Evolutionary conservation across 2,797 vertebrate genomes (phyloP), one percentile per base, ranked within the genome.

Genomic region (Danio kyathit): DNA sequence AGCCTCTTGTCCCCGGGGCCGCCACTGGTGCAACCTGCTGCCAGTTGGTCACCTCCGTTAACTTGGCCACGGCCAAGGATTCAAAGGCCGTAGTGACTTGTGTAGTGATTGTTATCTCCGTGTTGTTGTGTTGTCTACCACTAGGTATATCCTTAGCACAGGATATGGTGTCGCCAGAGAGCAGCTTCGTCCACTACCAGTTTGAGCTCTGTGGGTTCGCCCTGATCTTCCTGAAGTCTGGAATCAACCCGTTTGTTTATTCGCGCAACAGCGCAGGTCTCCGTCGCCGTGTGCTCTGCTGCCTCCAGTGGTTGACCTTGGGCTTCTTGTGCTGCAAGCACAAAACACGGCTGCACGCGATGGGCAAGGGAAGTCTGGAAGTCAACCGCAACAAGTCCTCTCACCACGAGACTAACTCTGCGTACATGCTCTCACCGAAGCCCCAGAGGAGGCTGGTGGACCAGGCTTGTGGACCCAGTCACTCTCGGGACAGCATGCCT

Each of bases 351-450:
- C 93, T 99, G 65, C 96, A 94, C 3, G 97, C 96, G 1, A 85
- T 99, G 93, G 98, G 98, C 5, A 97, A 96, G 83, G 98, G 97
- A 61, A 97, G 93, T 91, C 91, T 99, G 4, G 97, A 99, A 83
- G 94, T 95, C 88, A 99, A 99, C 89, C 95, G 97, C 86, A 98
- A 99, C 91, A 99, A 99, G 84, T 98, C 98, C 0, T 99, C 98
- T 9, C 98, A 99, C 87, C 97, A 98, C 0, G 98, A 99, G 88
- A 99, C 97, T 83, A 99, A 99, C 90, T 99, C 97, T 0, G 98
- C 97, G 0, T 98, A 98, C 19, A 86, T 99, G 86, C 87, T 99
- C 80, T 99, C 98, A 4, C 97, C 98, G 9, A 98, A 97, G 86
- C 95, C 95, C 0, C 96, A 95, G 84, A 95, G 96, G 84, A 96